Conservation (phyloP, 2,113 vertebrate genomes). For the Dromiciops gliroides region DNA sequence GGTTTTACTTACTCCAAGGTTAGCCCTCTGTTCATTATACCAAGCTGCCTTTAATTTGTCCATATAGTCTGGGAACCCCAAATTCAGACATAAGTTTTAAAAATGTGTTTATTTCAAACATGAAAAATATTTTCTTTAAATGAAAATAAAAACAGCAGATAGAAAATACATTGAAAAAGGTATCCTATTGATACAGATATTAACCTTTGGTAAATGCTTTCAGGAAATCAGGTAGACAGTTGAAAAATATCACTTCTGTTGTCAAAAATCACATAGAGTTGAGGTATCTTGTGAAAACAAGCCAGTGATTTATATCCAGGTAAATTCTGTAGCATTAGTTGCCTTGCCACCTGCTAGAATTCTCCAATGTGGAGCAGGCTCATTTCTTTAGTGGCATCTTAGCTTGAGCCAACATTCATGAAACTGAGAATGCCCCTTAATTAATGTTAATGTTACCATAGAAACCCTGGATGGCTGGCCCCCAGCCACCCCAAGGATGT, state of each 20-base stretch:
- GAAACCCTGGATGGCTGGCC: conserved; percentile 24
- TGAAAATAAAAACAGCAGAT: conserved; percentile 58
- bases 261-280: conserved; percentile 3
- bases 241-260: conserved; percentile 63
- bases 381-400: conserved; percentile 3
- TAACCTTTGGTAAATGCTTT: conserved; percentile 39
- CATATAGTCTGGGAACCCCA: neutral
- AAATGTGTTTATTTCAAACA: conserved; percentile 72
- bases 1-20: neutral
- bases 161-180: conserved; percentile 33
- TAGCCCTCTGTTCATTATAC: neutral
- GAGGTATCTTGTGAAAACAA: conserved; percentile 66
- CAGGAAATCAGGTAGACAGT: conserved; percentile 23
- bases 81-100: conserved; percentile 2
- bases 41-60: neutral
- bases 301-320: neutral
- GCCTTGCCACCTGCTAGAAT: neutral
- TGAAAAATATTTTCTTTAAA: conserved; percentile 59
- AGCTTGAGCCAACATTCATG: conserved; percentile 27
- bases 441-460: conserved; percentile 49
- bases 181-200: conserved; percentile 50
- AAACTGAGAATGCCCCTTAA: conserved; percentile 22
- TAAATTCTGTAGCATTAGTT: conserved; percentile 8
- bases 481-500: neutral
- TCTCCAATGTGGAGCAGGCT: neutral